A percentile compares a stretch with the other conserved stretches of the same genome.
These are phyloP conservation scores for Limnodromus scolopaceus DNA, from an alignment of 2,797 vertebrate species.

Conservation along the genomic window DNA sequence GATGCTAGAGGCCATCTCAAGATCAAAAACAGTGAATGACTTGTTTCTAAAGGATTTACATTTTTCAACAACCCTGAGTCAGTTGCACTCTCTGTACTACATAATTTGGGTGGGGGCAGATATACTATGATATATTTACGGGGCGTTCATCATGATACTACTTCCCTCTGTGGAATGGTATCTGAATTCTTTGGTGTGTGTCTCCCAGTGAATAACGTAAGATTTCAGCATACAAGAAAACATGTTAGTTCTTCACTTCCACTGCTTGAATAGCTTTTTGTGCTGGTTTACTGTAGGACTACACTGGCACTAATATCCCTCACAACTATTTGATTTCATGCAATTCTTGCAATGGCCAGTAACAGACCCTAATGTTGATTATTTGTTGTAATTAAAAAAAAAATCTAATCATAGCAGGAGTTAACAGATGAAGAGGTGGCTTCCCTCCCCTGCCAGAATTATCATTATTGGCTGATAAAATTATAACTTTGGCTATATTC, in stretches of 20 bases:
- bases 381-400: not conserved
- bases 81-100: not conserved
- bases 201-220: not conserved
- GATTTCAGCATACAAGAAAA: not conserved
- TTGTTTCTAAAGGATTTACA: not conserved
- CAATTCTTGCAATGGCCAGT: not conserved
- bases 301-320: fast-evolving
- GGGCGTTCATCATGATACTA: not conserved
- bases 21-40: not conserved
- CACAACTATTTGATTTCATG: not conserved
- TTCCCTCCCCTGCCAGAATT: not conserved
- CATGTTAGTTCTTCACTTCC: not conserved
- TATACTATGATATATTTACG: not conserved
- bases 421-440: not conserved
- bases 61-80: not conserved
- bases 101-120: not conserved
- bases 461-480: not conserved
- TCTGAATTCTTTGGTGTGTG: not conserved
- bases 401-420: not conserved
- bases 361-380: not conserved
- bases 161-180: not conserved
- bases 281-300: not conserved
- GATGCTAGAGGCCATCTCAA: not conserved
- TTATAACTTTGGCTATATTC: not conserved
- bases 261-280: not conserved